Percentiles rank a stretch among this genome's conserved stretches.
These are phyloP conservation scores for Ellobium chinense DNA, from an alignment of 2,888 invertebrate species.

Conservation along the genomic window DNA sequence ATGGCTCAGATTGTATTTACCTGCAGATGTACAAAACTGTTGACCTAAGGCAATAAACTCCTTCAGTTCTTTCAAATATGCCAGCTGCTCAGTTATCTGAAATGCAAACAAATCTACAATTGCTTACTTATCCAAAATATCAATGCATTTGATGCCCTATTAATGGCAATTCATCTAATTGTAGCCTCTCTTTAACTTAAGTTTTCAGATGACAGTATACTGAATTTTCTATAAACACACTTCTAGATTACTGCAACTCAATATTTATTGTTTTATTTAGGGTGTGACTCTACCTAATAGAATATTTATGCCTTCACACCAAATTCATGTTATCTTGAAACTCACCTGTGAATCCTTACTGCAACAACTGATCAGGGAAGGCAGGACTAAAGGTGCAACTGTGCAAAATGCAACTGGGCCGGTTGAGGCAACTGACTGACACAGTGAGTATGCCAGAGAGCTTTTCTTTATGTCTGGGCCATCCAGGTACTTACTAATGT, in stretches of 20 bases:
- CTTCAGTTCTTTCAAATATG: conserved; percentile 37
- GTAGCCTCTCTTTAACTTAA: no score
- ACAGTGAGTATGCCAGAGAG: conserved; percentile 35
- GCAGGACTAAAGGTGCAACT: conserved; percentile 22
- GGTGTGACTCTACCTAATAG: no score
- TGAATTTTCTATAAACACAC: no score
- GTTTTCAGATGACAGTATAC: no score
- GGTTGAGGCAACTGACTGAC: conserved; percentile 20
- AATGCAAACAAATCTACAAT: background rate
- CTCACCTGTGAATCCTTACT: conserved; percentile 25
- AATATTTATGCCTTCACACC: no score
- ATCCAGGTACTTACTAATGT: conserved; percentile 32
- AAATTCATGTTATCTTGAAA: background rate
- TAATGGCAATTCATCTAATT: no score
- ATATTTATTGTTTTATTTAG: no score
- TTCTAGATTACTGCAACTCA: no score
- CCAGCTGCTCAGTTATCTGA: conserved; percentile 36
- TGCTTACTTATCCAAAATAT: background rate
- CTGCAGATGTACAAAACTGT: no score
- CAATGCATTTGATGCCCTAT: no score
- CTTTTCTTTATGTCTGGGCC: conserved; percentile 36
- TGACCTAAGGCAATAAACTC: no score
- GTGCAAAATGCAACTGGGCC: conserved; percentile 15
- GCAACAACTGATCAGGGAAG: conserved; percentile 25
- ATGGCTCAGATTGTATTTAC: no score